These are phyloP conservation scores for Triplophysa yarkandensis DNA, from an alignment of 2,797 vertebrate genomes.

Conservation along the genomic window DNA sequence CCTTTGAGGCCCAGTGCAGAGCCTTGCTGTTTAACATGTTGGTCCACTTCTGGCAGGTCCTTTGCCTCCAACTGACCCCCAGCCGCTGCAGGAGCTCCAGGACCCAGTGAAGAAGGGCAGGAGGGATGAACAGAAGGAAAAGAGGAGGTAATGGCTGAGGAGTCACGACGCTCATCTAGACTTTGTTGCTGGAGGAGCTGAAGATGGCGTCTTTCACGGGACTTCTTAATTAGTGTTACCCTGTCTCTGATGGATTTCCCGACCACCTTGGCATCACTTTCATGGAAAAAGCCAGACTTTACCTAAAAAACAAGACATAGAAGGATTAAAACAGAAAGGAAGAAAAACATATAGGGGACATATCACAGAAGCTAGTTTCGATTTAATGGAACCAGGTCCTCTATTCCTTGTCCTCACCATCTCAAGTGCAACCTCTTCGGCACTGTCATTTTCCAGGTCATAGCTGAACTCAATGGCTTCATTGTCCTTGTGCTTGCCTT, in stretches of 20 bases:
- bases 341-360: neutral
- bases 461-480: constrained; percentile 98
- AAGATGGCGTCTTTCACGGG: constrained; percentile 80
- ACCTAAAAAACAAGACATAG: constrained; percentile 73
- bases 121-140: constrained; percentile 66
- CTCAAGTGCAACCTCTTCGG: constrained; percentile 92
- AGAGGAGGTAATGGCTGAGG: constrained; percentile 65
- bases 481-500: constrained; percentile 98
- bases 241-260: constrained; percentile 93
- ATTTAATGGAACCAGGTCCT: too few species aligned
- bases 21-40: constrained; percentile 78
- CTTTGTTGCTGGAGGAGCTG: constrained; percentile 64
- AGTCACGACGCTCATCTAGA: constrained; percentile 78
- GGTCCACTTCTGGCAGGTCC: constrained; percentile 84
- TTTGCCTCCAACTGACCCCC: constrained; percentile 73
- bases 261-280: constrained; percentile 93
- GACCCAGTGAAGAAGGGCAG: constrained; percentile 67
- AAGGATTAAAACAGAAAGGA: constrained; percentile 5
- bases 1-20: constrained; percentile 69
- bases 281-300: constrained; percentile 94
- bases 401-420: constrained; percentile 82
- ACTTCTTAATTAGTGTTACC: constrained; percentile 87
- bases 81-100: constrained; percentile 44
- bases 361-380: neutral
- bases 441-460: constrained; percentile 87